These are phyloP conservation scores for Philhelius pedissequus DNA, from an alignment of 2,888 invertebrate genomes.

Conservation along the genomic window DNA sequence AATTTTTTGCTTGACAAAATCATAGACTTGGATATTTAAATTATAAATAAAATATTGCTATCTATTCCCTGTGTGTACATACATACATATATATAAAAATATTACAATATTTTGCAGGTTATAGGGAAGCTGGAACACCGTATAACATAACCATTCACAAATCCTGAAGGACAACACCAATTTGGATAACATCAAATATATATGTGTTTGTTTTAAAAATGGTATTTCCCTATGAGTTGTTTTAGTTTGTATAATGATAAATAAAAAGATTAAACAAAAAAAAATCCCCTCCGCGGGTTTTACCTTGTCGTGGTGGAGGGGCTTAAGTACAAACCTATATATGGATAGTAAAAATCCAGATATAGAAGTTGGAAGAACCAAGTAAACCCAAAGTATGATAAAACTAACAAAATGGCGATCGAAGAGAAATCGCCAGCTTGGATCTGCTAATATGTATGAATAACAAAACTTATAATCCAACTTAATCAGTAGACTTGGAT, in stretches of 20 bases:
- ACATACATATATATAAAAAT: background rate
- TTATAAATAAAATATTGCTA: too few relatives aligned
- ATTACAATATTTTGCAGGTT: background rate
- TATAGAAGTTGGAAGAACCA: background rate
- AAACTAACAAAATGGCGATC: too few relatives aligned
- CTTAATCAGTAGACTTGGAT: too few relatives aligned
- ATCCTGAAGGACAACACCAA: background rate
- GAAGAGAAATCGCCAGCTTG: background rate
- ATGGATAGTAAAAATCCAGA: background rate
- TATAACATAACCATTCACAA: background rate
- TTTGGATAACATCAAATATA: background rate
- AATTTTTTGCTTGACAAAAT: too few relatives aligned
- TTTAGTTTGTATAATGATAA: background rate
- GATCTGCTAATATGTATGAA: too few relatives aligned
- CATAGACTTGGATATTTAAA: too few relatives aligned
- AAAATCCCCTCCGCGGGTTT: background rate
- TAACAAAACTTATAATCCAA: too few relatives aligned
- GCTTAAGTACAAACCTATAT: background rate
- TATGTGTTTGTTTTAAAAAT: background rate
- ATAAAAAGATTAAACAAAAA: background rate
- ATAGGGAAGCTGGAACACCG: background rate
- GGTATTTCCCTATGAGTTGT: too few relatives aligned
- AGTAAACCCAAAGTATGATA: too few relatives aligned
- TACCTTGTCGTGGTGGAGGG: conserved; percentile 12
- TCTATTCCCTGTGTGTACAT: too few relatives aligned